These are phyloP conservation scores for Pseudorhombus dupliciocellatus DNA, from an alignment of 2,113 vertebrate species.

Conservation along the genomic window DNA sequence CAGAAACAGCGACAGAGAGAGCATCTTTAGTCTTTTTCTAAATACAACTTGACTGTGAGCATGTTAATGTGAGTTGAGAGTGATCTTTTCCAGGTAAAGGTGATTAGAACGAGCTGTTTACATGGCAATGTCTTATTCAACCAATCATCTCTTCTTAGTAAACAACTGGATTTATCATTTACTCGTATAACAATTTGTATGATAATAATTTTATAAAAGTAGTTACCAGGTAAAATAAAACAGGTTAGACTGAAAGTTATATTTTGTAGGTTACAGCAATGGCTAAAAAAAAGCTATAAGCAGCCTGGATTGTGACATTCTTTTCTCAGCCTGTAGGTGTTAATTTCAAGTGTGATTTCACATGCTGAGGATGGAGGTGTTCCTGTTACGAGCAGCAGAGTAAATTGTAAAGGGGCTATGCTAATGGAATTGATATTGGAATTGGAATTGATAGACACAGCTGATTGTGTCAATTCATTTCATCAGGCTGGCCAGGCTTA, in stretches of 20 bases:
- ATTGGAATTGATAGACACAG: neutral
- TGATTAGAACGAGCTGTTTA: too few species aligned
- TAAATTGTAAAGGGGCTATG: neutral
- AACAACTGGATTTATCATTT: neutral
- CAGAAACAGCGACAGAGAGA: too few species aligned
- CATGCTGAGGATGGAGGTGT: neutral
- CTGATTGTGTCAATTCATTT: neutral
- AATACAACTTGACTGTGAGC: too few species aligned
- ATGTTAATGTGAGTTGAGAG: too few species aligned
- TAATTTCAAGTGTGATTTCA: slow-evolving; percentile 5
- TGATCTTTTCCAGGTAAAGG: too few species aligned
- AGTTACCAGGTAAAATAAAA: neutral
- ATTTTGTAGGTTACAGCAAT: neutral
- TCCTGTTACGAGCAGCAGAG: slow-evolving; percentile 19
- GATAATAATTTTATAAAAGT: neutral
- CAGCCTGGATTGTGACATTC: neutral
- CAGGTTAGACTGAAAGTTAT: neutral
- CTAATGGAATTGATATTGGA: neutral
- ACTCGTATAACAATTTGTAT: neutral
- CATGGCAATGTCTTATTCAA: too few species aligned
- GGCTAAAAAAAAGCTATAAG: neutral
- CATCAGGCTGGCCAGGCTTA: too few species aligned
- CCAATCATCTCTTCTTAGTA: too few species aligned
- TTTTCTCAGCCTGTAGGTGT: slow-evolving; percentile 26
- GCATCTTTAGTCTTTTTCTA: too few species aligned